phyloP scores from a whole-genome alignment of 2,113 vertebrate species.

The Actenoides lindsayi region DNA sequence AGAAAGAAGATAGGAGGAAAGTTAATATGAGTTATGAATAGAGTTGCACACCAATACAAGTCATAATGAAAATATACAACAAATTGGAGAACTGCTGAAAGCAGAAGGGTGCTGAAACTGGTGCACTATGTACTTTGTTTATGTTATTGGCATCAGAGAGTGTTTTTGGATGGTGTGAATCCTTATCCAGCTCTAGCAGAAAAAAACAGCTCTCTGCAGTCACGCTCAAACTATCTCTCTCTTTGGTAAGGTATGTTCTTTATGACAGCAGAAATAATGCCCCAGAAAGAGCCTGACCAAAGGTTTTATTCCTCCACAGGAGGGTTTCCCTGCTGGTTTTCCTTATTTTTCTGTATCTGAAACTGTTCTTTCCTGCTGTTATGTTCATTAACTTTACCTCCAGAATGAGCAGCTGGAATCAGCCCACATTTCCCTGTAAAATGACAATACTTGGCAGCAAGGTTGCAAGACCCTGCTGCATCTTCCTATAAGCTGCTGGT shows the following conservation, averaged over 20 bases:
- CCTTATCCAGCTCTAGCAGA: background rate
- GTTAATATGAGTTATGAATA: background rate
- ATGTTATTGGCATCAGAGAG: background rate
- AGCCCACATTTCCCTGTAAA: background rate
- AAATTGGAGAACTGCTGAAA: background rate
- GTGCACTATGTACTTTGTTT: background rate
- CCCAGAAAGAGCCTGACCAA: background rate
- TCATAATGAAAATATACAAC: background rate
- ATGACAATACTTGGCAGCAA: background rate
- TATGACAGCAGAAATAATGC: background rate
- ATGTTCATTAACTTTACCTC: background rate
- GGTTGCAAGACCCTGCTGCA: background rate
- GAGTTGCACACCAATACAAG: background rate
- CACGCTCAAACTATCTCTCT: accelerated
- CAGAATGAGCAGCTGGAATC: background rate
- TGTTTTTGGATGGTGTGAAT: background rate
- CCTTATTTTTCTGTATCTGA: background rate
- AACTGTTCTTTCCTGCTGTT: background rate
- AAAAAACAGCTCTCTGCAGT: background rate
- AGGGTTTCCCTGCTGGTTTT: background rate
- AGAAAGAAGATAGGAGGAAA: background rate
- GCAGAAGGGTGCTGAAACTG: background rate
- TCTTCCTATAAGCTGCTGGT: background rate
- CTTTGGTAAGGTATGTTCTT: background rate
- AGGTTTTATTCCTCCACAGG: background rate